Percentiles rank a stretch among this genome's conserved stretches.
These are phyloP conservation scores for Leuciscus waleckii DNA, from an alignment of 2,797 vertebrate genomes.

Conservation along the genomic window DNA sequence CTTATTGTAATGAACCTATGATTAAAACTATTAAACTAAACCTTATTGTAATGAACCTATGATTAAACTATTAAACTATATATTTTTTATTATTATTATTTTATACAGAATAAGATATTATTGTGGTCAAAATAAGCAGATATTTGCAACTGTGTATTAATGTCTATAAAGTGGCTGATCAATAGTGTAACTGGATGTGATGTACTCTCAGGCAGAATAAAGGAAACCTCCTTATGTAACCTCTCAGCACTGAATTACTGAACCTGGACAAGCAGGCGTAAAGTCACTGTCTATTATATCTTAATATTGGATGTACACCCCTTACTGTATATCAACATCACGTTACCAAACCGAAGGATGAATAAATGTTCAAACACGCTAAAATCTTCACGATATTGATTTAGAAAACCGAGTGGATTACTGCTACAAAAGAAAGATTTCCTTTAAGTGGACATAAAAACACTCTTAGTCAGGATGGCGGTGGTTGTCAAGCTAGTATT, in stretches of 20 bases:
- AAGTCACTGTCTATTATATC: slow-evolving; percentile 8
- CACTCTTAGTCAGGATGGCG: slow-evolving; percentile 23
- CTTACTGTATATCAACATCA: not conserved
- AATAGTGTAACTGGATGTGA: not conserved
- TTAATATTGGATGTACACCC: not conserved
- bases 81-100: not conserved
- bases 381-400: slow-evolving; percentile 51
- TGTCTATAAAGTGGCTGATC: slow-evolving; percentile 13
- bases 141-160: not conserved
- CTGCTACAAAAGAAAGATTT: slow-evolving; percentile 37
- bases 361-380: slow-evolving; percentile 23
- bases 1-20: too few relatives aligned
- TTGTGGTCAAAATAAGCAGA: not conserved
- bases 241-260: slow-evolving; percentile 14
- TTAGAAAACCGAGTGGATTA: slow-evolving; percentile 42
- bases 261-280: slow-evolving; percentile 5
- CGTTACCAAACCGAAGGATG: slow-evolving; percentile 2
- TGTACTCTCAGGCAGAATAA: slow-evolving; percentile 12
- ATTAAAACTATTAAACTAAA: not conserved
- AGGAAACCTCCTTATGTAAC: not conserved
- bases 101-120: not conserved
- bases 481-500: slow-evolving; percentile 43
- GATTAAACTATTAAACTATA: not conserved
- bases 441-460: slow-evolving; percentile 43
- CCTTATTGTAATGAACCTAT: too few relatives aligned